These are phyloP conservation scores for Machimus rusticus DNA, from an alignment of 2,888 invertebrate genomes.

Conservation along the genomic window DNA sequence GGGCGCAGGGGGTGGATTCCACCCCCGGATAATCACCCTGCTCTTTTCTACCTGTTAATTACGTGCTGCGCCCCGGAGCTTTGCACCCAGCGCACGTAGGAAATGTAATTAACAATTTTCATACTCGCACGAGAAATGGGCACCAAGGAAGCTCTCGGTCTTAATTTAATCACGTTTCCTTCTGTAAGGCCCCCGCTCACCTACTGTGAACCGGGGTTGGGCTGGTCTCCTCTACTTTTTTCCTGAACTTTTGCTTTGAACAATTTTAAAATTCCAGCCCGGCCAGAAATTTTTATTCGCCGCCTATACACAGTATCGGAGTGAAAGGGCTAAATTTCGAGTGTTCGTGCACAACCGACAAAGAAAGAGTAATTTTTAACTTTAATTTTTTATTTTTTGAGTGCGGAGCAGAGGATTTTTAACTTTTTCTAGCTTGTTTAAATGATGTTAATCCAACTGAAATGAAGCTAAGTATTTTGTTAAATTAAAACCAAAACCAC, in stretches of 20 bases:
- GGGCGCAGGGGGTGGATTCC: background rate
- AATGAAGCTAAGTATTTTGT: background rate
- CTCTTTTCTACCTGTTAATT: background rate
- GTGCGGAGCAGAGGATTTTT: background rate
- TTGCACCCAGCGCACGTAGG: background rate
- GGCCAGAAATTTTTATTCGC: background rate
- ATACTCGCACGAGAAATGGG: background rate
- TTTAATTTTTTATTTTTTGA: background rate
- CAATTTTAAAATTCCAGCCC: background rate
- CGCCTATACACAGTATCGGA: background rate
- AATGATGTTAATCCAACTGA: background rate
- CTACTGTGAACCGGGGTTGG: background rate
- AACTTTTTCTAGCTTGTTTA: background rate
- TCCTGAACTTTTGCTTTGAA: background rate
- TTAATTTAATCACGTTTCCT: conserved; percentile 7
- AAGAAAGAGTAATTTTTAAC: background rate
- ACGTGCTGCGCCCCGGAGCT: background rate
- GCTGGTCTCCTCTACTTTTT: background rate
- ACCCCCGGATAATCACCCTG: background rate
- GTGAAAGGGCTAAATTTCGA: background rate
- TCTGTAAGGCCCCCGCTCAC: background rate
- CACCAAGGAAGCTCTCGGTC: background rate
- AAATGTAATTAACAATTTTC: conserved; percentile 17
- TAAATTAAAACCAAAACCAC: background rate
- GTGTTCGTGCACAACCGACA: background rate